Evolutionary conservation across 2,797 vertebrate species (phyloP).

Genomic region (Amniataba percoides): DNA sequence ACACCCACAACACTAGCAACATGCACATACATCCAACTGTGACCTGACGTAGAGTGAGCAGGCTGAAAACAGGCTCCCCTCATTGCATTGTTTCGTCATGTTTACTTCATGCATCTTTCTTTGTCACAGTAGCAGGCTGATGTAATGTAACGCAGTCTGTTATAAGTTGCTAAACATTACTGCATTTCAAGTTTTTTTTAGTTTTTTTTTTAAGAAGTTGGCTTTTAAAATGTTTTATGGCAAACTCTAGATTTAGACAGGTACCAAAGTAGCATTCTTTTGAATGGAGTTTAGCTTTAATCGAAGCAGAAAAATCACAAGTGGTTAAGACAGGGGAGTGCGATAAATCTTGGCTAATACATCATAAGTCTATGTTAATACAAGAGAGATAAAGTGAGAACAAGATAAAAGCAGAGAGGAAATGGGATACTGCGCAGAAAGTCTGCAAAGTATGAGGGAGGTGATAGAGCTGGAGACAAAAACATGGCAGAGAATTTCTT

Average conservation of each 20-base stretch:
- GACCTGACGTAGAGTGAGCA: slow-evolving; percentile 8
- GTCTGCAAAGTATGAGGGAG: slow-evolving; percentile 7
- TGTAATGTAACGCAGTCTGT: not conserved
- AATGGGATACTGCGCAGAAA: slow-evolving; percentile 43
- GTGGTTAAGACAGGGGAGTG: slow-evolving; percentile 2
- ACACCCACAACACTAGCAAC: slow-evolving; percentile 43
- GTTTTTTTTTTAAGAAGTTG: not conserved
- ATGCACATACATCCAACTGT: not conserved
- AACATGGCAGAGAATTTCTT: slow-evolving; percentile 13
- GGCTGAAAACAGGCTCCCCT: not conserved
- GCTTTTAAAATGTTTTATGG: not conserved
- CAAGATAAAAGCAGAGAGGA: slow-evolving; percentile 55
- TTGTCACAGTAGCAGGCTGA: not conserved
- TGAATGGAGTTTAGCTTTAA: slow-evolving; percentile 25
- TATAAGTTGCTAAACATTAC: not conserved
- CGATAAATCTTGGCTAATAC: slow-evolving; percentile 51
- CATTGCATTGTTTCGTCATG: not conserved
- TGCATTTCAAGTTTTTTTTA: not conserved
- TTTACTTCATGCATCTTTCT: not conserved
- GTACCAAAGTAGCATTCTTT: not conserved
- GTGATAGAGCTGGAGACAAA: slow-evolving; percentile 30
- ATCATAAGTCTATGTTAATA: slow-evolving; percentile 49
- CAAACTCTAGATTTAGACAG: not conserved
- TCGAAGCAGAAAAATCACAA: slow-evolving; percentile 27
- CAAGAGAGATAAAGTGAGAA: slow-evolving; percentile 42